Conservation (phyloP, 2,888 invertebrate species). For the Cheilosia pagana region DNA sequence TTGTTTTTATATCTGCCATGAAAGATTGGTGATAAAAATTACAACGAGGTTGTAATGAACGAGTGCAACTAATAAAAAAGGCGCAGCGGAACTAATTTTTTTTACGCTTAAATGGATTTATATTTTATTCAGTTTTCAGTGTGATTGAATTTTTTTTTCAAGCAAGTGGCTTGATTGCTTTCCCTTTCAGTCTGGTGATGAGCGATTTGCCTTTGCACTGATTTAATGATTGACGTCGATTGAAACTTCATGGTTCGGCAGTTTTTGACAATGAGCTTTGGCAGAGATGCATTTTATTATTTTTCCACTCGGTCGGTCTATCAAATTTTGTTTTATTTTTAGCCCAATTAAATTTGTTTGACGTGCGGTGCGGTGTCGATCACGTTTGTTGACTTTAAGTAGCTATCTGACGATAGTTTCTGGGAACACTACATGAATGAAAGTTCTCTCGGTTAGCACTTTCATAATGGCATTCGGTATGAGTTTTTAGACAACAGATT, state of each 20-base stretch:
- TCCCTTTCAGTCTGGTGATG: conserved; percentile 15
- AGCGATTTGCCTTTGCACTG: neutral
- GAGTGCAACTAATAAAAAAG: neutral
- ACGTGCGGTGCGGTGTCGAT: no score
- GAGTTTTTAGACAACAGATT: no score
- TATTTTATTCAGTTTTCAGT: neutral
- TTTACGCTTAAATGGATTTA: conserved; percentile 4
- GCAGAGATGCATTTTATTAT: neutral
- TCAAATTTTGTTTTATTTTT: neutral
- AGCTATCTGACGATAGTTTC: no score
- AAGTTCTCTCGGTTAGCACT: no score
- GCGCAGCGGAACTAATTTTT: conserved; percentile 2
- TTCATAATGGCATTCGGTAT: no score
- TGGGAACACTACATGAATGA: no score
- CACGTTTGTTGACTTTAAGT: no score
- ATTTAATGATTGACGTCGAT: conserved; percentile 8
- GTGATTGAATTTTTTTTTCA: no score
- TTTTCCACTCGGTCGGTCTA: neutral
- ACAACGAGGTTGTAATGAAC: neutral
- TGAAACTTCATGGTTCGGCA: conserved; percentile 32
- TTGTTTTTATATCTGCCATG: neutral
- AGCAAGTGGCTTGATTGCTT: conserved; percentile 23
- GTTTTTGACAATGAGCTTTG: conserved; percentile 23
- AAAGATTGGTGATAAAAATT: neutral
- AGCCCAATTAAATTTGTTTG: no score